Conservation (phyloP, 2,797 vertebrate species). For the Rhynchotus rufescens region DNA sequence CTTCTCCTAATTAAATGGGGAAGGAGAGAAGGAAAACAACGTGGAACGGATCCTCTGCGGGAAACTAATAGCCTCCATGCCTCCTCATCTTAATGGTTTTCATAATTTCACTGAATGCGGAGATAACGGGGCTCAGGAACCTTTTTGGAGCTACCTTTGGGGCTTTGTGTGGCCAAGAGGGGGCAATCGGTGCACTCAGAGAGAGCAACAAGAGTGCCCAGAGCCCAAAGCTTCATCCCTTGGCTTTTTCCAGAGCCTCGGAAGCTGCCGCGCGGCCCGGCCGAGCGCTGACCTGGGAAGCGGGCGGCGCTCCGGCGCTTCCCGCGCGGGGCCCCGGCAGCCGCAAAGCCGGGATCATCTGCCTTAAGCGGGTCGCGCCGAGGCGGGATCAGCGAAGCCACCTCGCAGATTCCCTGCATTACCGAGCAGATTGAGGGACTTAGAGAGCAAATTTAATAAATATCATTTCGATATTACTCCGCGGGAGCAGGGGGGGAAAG, state of each 20-base stretch:
- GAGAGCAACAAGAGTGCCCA: not conserved
- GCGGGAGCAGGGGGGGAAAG: not conserved
- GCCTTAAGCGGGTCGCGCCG: constrained; percentile 88
- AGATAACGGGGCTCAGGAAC: constrained; percentile 67
- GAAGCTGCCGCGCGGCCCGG: not conserved
- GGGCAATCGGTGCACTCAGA: not conserved
- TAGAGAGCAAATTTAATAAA: constrained; percentile 74
- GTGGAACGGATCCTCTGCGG: constrained; percentile 44
- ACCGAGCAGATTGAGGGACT: constrained; percentile 74
- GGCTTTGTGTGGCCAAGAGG: not conserved
- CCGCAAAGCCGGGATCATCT: constrained; percentile 90
- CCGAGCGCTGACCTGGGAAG: constrained; percentile 16
- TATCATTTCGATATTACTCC: constrained; percentile 66
- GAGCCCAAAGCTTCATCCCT: not conserved
- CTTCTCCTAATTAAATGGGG: constrained; percentile 67
- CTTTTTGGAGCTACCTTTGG: constrained; percentile 58
- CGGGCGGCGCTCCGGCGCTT: no score
- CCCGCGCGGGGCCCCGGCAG: constrained; percentile 19
- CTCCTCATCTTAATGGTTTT: constrained; percentile 70
- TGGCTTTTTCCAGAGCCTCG: not conserved
- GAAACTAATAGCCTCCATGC: constrained; percentile 58
- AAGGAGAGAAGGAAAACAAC: constrained; percentile 33
- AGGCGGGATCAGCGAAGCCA: constrained; percentile 87
- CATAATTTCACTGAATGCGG: constrained; percentile 64
- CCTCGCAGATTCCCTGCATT: constrained; percentile 68